A percentile compares a stretch with the other conserved stretches of the same genome.
Conservation (phyloP, 2,888 invertebrate species). For the Eupithecia abbreviata region DNA sequence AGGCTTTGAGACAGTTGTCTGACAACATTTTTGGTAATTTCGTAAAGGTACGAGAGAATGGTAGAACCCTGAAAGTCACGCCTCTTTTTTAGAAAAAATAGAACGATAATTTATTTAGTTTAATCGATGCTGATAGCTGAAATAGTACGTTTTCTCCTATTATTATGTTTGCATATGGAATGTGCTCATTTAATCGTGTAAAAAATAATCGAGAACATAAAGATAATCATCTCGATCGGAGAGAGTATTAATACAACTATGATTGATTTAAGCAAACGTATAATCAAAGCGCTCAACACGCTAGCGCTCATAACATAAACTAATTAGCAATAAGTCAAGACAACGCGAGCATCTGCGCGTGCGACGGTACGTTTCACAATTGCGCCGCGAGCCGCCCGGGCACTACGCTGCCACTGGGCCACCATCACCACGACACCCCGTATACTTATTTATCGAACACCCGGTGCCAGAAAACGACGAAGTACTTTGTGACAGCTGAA, state of each 20-base stretch:
- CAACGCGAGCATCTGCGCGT: slow-evolving; percentile 66
- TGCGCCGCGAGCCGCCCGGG: slow-evolving; percentile 72
- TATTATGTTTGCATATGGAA: background rate
- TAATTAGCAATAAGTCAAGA: slow-evolving; percentile 69
- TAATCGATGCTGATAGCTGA: background rate
- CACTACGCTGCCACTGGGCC: slow-evolving; percentile 64
- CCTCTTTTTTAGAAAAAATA: background rate
- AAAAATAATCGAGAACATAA: background rate
- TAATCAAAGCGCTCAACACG: slow-evolving; percentile 38
- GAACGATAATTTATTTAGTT: background rate
- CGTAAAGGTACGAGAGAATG: background rate
- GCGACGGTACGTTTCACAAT: slow-evolving; percentile 81
- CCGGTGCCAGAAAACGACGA: slow-evolving; percentile 4
- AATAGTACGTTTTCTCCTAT: background rate
- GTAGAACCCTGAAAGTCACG: background rate
- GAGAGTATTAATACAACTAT: slow-evolving; percentile 3
- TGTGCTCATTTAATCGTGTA: background rate
- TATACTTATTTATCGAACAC: slow-evolving; percentile 12
- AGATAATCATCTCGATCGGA: slow-evolving; percentile 11
- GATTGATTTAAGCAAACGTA: slow-evolving; percentile 16
- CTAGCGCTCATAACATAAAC: slow-evolving; percentile 62
- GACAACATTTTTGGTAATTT: background rate
- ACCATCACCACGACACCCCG: slow-evolving; percentile 61
- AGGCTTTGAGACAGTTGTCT: background rate
- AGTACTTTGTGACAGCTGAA: slow-evolving; percentile 16